Evolutionary conservation across 1,140 invertebrate species (phyloP).

Genomic region (Dufourea novaeangliae): DNA sequence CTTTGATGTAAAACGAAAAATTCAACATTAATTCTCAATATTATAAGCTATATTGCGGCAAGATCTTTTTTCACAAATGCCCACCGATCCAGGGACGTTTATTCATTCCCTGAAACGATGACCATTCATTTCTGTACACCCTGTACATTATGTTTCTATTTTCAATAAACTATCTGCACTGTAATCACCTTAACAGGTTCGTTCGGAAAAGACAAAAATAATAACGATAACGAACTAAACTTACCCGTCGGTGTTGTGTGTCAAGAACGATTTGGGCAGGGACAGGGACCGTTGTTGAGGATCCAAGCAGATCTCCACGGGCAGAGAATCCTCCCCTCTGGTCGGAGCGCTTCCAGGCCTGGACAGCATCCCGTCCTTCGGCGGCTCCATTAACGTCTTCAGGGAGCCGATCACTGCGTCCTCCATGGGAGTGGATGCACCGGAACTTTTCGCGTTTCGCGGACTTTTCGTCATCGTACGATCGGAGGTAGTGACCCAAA

Average conservation of each 20-base stretch:
- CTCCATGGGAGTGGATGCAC: constrained; percentile 82
- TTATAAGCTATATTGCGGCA: no score
- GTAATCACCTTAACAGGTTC: no score
- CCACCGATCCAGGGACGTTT: no score
- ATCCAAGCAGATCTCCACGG: constrained; percentile 74
- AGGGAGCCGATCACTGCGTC: constrained; percentile 73
- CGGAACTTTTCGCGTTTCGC: constrained; percentile 81
- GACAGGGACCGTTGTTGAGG: constrained; percentile 84
- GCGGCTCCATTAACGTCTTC: constrained; percentile 72
- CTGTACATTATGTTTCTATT: no score
- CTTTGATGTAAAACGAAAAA: no score
- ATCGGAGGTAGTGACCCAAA: constrained; percentile 82
- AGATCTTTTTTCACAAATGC: no score
- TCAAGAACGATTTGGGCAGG: constrained; percentile 85
- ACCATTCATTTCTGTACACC: no score
- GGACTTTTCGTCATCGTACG: constrained; percentile 80
- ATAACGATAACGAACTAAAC: constrained; percentile 31
- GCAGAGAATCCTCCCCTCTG: constrained; percentile 70
- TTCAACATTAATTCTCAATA: no score
- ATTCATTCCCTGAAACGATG: no score
- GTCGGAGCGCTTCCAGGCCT: constrained; percentile 83
- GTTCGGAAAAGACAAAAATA: not conserved
- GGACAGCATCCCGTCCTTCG: constrained; percentile 76
- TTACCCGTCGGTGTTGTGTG: constrained; percentile 78
- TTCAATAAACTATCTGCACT: no score